A percentile compares a stretch with the other conserved stretches of the same genome.
phyloP scores from a whole-genome alignment of 64 coral and sea anemone species.

The Orbicella faveolata region DNA sequence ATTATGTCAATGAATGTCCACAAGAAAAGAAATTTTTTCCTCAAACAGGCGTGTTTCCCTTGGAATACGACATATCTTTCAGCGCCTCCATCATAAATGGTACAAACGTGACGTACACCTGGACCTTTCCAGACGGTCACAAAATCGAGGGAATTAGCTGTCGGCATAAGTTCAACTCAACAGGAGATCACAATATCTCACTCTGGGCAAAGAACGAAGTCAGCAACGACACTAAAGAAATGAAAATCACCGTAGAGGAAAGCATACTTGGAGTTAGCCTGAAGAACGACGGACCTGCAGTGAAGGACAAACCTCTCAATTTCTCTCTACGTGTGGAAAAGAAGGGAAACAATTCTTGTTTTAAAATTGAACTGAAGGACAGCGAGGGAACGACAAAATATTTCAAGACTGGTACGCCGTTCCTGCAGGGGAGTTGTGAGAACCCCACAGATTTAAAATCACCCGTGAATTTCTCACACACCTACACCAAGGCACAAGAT shows the following conservation, averaged over 20 bases:
- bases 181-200: not conserved
- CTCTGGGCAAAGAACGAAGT: slow-evolving; percentile 22
- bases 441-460: not conserved
- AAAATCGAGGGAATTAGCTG: not conserved
- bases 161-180: not conserved
- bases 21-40: not conserved
- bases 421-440: not conserved
- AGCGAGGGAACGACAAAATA: not conserved
- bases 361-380: not conserved
- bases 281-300: not conserved
- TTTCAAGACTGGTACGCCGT: not conserved
- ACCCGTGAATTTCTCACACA: not conserved
- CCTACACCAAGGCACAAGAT: not conserved
- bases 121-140: not conserved
- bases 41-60: not conserved
- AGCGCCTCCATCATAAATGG: slow-evolving; percentile 4
- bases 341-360: not conserved
- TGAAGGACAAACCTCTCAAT: not conserved
- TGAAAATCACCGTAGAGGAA: not conserved
- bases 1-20: not conserved
- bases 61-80: slow-evolving; percentile 28
- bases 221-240: not conserved
- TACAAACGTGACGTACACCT: slow-evolving; percentile 43
- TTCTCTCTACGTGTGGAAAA: not conserved
- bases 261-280: slow-evolving; percentile 7